Conservation (phyloP, 2,113 vertebrate genomes). For the Bubalus kerabau region DNA sequence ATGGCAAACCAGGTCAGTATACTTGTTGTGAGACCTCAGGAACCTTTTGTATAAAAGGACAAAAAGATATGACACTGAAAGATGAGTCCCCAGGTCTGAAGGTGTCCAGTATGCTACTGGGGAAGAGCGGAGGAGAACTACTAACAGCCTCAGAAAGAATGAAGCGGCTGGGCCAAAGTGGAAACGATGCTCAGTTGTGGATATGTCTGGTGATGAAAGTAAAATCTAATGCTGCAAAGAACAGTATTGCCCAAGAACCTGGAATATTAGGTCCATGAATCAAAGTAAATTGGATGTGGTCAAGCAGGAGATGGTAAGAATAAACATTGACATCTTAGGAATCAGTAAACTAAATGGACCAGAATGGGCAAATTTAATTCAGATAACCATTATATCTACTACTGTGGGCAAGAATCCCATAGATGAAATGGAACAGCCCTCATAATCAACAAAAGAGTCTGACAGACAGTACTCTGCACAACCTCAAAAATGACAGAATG, state of each 20-base stretch:
- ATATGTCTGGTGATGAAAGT: not conserved
- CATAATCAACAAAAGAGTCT: not conserved
- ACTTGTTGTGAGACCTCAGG: not conserved
- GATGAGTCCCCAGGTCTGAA: not conserved
- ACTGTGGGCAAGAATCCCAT: not conserved
- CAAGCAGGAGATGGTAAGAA: not conserved
- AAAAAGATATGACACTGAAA: not conserved
- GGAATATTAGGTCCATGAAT: not conserved
- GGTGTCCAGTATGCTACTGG: not conserved
- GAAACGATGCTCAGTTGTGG: not conserved
- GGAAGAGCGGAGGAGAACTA: not conserved
- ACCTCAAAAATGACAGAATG: not conserved
- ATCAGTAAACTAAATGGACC: not conserved
- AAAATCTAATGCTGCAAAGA: not conserved
- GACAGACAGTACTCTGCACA: not conserved
- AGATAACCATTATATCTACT: not conserved
- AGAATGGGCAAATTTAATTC: not conserved
- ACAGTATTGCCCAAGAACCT: not conserved
- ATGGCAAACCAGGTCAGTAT: not conserved
- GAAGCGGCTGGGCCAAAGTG: not conserved
- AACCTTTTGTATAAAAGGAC: not conserved
- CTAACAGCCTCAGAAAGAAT: not conserved
- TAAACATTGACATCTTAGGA: not conserved
- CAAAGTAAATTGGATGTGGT: not conserved
- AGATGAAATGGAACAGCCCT: not conserved